These are phyloP conservation scores for Danio choprae DNA, from an alignment of 2,797 vertebrate species.

Conservation along the genomic window DNA sequence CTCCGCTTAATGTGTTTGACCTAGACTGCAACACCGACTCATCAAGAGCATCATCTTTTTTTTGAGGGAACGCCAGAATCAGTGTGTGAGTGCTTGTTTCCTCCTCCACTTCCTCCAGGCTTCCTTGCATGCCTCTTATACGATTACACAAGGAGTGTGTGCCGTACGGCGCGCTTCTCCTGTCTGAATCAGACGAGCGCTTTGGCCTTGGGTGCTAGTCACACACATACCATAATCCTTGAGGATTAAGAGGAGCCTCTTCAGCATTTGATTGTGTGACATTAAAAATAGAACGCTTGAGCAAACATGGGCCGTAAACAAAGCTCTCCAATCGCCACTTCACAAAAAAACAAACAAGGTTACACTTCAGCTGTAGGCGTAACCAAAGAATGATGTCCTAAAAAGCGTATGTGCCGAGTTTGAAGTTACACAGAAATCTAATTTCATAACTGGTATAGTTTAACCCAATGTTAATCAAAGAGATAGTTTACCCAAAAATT, in stretches of 20 bases:
- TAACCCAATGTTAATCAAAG: no score
- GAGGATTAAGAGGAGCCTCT: constrained; percentile 60
- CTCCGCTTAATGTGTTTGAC: neutral
- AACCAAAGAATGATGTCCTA: neutral
- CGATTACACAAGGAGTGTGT: constrained; percentile 42
- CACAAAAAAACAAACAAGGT: constrained; percentile 51
- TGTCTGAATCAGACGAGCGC: constrained; percentile 54
- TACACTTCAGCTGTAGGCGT: constrained; percentile 52
- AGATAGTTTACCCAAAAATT: no score
- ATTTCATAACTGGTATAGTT: neutral
- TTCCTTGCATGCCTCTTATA: constrained; percentile 30
- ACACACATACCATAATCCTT: constrained; percentile 56
- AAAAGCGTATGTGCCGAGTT: neutral
- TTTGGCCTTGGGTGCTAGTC: constrained; percentile 62
- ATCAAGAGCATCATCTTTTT: constrained; percentile 22
- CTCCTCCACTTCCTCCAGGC: constrained; percentile 45
- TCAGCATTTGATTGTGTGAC: constrained; percentile 61
- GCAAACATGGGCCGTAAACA: constrained; percentile 58
- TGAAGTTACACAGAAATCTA: neutral
- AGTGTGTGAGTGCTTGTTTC: constrained; percentile 5
- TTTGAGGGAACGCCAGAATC: constrained; percentile 16
- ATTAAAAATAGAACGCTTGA: constrained; percentile 63
- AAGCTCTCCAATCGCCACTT: constrained; percentile 53
- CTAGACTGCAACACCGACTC: neutral
- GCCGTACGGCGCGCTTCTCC: constrained; percentile 32